phyloP scores from a whole-genome alignment of 2,888 invertebrate species.

The Spodoptera exigua region DNA sequence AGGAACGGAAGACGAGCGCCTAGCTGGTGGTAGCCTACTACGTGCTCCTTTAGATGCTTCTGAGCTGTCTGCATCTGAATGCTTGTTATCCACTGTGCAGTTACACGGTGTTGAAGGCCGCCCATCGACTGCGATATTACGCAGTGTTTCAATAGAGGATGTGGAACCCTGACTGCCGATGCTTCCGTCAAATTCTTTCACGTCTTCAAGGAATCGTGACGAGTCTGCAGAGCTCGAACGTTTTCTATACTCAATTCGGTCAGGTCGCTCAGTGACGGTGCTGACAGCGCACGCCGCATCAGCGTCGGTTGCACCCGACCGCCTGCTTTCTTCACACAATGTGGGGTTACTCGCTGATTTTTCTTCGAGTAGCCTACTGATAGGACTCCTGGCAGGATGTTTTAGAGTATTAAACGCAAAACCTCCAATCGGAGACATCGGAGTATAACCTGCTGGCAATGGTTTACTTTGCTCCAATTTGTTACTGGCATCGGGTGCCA shows the following conservation, averaged over 20 bases:
- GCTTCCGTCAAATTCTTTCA: conserved; percentile 87
- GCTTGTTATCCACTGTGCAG: conserved; percentile 70
- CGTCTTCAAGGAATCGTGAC: conserved; percentile 91
- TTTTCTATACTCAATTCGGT: conserved; percentile 78
- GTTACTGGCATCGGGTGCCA: conserved; percentile 89
- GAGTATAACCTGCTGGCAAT: conserved; percentile 90
- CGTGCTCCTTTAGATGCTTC: conserved; percentile 71
- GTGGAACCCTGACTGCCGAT: conserved; percentile 80
- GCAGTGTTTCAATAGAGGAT: conserved; percentile 85
- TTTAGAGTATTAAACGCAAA: conserved; percentile 80
- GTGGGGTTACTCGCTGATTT: conserved; percentile 93
- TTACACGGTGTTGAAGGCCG: conserved; percentile 78
- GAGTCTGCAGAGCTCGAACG: conserved; percentile 94
- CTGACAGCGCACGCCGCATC: conserved; percentile 42
- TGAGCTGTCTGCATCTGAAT: conserved; percentile 82
- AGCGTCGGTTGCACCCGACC: conserved; percentile 13
- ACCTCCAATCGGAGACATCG: conserved; percentile 92
- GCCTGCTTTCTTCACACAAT: conserved; percentile 74
- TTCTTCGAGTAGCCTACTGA: conserved; percentile 80
- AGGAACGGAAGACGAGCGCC: conserved; percentile 85
- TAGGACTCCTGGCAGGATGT: conserved; percentile 72
- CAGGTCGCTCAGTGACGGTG: conserved; percentile 51
- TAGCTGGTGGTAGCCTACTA: conserved; percentile 57
- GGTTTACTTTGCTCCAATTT: conserved; percentile 65
- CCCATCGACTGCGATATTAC: conserved; percentile 74